These are phyloP conservation scores for Diogma glabrata DNA, from an alignment of 2,888 invertebrate genomes.

Conservation along the genomic window DNA sequence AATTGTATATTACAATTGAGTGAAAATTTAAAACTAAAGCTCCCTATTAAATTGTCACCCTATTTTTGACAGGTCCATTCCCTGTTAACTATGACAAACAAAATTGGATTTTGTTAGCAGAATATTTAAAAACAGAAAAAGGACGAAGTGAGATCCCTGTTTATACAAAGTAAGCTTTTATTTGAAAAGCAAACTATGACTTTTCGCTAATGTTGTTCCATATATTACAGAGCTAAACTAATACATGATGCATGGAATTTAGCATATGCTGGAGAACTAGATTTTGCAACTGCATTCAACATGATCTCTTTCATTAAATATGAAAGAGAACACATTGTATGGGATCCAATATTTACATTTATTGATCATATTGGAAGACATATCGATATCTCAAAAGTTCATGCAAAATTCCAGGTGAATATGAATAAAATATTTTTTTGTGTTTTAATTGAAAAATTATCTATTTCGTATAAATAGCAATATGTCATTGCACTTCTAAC, in stretches of 20 bases:
- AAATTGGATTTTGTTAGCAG: slow-evolving; percentile 65
- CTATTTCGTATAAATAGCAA: too few species aligned
- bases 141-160: slow-evolving; percentile 50
- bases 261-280: slow-evolving; percentile 64
- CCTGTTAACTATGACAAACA: slow-evolving; percentile 69
- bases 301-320: slow-evolving; percentile 65
- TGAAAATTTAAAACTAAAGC: background rate
- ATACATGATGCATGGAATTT: slow-evolving; percentile 69
- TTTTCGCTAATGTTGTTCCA: background rate
- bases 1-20: too few species aligned
- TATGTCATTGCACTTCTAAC: slow-evolving; percentile 57
- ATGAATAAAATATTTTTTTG: background rate
- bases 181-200: background rate
- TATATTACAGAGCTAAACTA: slow-evolving; percentile 47
- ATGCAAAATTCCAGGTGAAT: slow-evolving; percentile 60
- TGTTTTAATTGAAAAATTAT: background rate
- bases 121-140: slow-evolving; percentile 46
- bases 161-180: slow-evolving; percentile 39
- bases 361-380: slow-evolving; percentile 69
- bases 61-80: slow-evolving; percentile 59
- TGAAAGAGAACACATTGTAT: slow-evolving; percentile 63
- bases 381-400: slow-evolving; percentile 51
- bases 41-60: too few species aligned
- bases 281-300: slow-evolving; percentile 62
- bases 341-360: slow-evolving; percentile 75